A percentile compares a stretch with the other conserved stretches of the same genome.
These are phyloP conservation scores for Micrasema longulum DNA, from an alignment of 1,140 invertebrate genomes.

Conservation along the genomic window DNA sequence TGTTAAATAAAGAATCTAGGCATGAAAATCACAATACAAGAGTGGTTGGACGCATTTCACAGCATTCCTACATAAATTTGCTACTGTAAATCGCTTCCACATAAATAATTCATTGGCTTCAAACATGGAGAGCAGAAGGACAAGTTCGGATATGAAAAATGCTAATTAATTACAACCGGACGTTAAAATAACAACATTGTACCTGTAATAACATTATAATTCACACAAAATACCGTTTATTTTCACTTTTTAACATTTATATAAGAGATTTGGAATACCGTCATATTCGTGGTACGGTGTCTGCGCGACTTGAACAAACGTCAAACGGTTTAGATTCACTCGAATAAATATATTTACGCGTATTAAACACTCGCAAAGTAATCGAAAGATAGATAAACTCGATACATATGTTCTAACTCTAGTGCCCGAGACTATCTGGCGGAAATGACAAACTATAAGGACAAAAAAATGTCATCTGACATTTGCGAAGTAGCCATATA, in stretches of 20 bases:
- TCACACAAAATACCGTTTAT: no score
- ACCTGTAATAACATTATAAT: no score
- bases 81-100: no score
- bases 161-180: no score
- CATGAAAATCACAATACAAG: no score
- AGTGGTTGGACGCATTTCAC: no score
- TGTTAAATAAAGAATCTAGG: no score
- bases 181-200: no score
- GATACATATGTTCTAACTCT: slow-evolving; percentile 23
- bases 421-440: background rate
- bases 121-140: no score
- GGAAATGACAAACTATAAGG: slow-evolving; percentile 23
- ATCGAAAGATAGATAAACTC: slow-evolving; percentile 9
- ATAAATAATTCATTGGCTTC: no score
- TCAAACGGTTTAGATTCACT: background rate
- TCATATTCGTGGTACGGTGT: background rate
- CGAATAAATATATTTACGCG: slow-evolving; percentile 8
- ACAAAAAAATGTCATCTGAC: slow-evolving; percentile 35
- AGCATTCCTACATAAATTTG: no score
- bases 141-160: no score
- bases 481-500: slow-evolving; percentile 16
- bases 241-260: slow-evolving; percentile 15
- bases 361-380: slow-evolving; percentile 1
- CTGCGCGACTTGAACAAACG: slow-evolving; percentile 13
- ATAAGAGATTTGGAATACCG: slow-evolving; percentile 6